Percentiles rank a stretch among this genome's conserved stretches.
These are phyloP conservation scores for Candoia aspera DNA, from an alignment of 2,113 vertebrate species.

Conservation along the genomic window DNA sequence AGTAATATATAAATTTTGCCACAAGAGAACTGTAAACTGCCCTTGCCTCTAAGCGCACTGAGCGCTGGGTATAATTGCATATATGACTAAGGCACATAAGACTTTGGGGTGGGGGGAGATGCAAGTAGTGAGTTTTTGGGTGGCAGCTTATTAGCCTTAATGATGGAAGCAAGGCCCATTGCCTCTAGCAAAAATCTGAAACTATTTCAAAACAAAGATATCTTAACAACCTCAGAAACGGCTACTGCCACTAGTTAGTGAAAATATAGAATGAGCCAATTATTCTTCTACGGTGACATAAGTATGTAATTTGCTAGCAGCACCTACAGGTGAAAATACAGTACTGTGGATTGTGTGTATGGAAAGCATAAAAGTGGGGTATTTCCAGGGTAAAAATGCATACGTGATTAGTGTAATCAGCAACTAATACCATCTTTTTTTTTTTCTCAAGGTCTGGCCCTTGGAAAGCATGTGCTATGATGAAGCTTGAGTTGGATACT, in stretches of 20 bases:
- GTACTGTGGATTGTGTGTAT: constrained; percentile 28
- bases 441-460: not conserved
- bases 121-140: constrained; percentile 55
- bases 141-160: constrained; percentile 62
- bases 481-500: not conserved
- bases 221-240: constrained; percentile 39
- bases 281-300: constrained; percentile 49
- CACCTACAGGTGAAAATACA: constrained; percentile 47
- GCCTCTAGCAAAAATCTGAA: constrained; percentile 54
- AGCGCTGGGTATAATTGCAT: constrained; percentile 40
- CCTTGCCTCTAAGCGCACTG: constrained; percentile 59
- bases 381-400: constrained; percentile 34
- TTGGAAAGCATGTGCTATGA: not conserved
- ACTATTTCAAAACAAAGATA: constrained; percentile 63
- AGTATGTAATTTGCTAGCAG: constrained; percentile 53
- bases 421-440: not conserved
- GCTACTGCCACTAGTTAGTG: constrained; percentile 41
- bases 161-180: constrained; percentile 51
- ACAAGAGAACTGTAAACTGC: constrained; percentile 59
- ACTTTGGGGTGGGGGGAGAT: constrained; percentile 61
- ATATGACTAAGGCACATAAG: constrained; percentile 58
- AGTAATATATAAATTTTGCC: constrained; percentile 65
- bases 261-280: constrained; percentile 51
- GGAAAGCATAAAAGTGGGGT: constrained; percentile 24
- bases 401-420: constrained; percentile 34